Percentiles rank a stretch among this genome's conserved stretches.
These are phyloP conservation scores for Drosophila nigricruria DNA, from an alignment of 2,888 invertebrate genomes.

Conservation along the genomic window DNA sequence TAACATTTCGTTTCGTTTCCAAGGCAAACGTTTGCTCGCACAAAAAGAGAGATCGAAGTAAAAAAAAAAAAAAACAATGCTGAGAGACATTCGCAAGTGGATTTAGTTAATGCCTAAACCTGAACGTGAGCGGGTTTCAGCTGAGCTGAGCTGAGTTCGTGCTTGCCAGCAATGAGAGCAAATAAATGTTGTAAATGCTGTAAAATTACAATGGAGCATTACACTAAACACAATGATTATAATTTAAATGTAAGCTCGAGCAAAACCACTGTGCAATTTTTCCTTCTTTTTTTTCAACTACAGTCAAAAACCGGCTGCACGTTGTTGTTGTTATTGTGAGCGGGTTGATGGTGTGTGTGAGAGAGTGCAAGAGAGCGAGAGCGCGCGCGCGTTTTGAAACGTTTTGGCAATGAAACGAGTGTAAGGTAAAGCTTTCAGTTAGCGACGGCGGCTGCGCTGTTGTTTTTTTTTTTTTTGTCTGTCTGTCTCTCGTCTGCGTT, in stretches of 20 bases:
- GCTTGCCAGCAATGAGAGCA: constrained; percentile 12
- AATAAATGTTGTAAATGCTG: background rate
- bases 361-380: constrained; percentile 10
- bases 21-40: constrained; percentile 4
- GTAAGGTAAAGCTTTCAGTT: constrained; percentile 40
- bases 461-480: constrained; percentile 39
- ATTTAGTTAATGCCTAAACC: constrained; percentile 53
- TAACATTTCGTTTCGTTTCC: constrained; percentile 7
- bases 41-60: constrained; percentile 39
- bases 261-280: constrained; percentile 42
- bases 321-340: constrained; percentile 30
- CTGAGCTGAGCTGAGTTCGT: constrained; percentile 7
- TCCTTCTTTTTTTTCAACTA: constrained; percentile 15
- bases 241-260: constrained; percentile 28
- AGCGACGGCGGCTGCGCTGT: constrained; percentile 53
- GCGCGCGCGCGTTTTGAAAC: constrained; percentile 34
- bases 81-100: constrained; percentile 20
- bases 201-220: constrained; percentile 1
- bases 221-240: background rate
- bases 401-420: constrained; percentile 48
- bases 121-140: constrained; percentile 27
- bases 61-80: constrained; percentile 14
- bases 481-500: constrained; percentile 62
- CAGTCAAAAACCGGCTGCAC: constrained; percentile 55
- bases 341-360: constrained; percentile 30